These are phyloP conservation scores for Anser cygnoides DNA, from an alignment of 2,113 vertebrate species.

Conservation along the genomic window DNA sequence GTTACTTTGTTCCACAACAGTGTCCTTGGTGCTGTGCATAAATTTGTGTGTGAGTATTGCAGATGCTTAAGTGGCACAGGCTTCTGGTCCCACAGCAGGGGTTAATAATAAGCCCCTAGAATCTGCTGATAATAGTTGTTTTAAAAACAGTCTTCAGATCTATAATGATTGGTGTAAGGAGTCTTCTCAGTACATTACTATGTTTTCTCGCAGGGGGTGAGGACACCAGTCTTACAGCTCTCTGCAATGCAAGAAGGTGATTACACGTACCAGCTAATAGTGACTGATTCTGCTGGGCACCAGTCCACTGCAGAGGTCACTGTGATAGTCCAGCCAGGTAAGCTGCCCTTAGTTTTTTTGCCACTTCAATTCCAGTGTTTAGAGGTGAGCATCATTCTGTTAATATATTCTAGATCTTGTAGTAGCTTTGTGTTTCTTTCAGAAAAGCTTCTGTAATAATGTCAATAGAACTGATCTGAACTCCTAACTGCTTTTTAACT, in stretches of 20 bases:
- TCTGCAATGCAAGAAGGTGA: slow-evolving; percentile 97
- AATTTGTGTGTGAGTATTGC: not conserved
- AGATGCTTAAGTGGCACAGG: not conserved
- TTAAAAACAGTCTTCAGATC: not conserved
- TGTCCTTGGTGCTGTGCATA: not conserved
- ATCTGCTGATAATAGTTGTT: not conserved
- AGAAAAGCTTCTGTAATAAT: not conserved
- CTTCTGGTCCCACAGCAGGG: not conserved
- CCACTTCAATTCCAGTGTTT: not conserved
- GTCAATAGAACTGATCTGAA: not conserved
- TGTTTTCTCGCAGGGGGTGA: slow-evolving; percentile 84
- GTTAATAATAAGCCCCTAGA: not conserved
- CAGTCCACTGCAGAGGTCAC: slow-evolving; percentile 93
- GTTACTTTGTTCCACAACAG: not conserved
- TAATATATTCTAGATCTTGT: not conserved
- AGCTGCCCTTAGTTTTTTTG: slow-evolving; percentile 26
- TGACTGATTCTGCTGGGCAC: slow-evolving; percentile 92
- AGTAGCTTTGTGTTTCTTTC: not conserved
- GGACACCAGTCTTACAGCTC: slow-evolving; percentile 90
- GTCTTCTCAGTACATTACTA: not conserved
- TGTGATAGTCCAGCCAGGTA: slow-evolving; percentile 96
- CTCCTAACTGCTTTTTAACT: not conserved
- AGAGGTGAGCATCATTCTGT: not conserved
- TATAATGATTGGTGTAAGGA: not conserved
- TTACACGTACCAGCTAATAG: slow-evolving; percentile 96